phyloP scores from a whole-genome alignment of 2,888 invertebrate species.

The Palloptera scutellata region DNA sequence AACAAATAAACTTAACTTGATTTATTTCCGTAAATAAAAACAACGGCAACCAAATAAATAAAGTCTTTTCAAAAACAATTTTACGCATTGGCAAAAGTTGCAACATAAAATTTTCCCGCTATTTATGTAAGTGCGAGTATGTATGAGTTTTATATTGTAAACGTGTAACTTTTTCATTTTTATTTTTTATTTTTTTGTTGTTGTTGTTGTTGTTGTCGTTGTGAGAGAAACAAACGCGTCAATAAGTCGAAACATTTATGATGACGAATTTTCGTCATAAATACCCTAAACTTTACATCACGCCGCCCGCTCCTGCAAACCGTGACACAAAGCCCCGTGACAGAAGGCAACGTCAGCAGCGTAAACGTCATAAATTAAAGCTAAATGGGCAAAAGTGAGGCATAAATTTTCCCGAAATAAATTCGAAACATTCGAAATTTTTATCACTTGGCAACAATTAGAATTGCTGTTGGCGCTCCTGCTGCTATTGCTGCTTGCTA shows the following conservation, averaged over 20 bases:
- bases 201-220: not conserved
- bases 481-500: no score
- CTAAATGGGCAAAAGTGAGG: conserved; percentile 20
- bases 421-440: not conserved
- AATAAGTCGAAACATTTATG: conserved; percentile 14
- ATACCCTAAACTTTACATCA: no score
- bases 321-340: no score
- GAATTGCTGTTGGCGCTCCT: not conserved
- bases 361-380: conserved; percentile 21
- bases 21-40: conserved; percentile 6
- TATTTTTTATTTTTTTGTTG: no score
- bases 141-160: not conserved
- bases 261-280: no score
- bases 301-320: no score
- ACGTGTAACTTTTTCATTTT: no score
- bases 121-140: not conserved
- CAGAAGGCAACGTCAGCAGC: no score
- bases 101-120: conserved; percentile 25
- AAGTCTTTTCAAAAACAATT: not conserved
- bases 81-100: conserved; percentile 14
- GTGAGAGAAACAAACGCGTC: not conserved
- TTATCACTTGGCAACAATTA: conserved; percentile 17
- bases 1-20: conserved; percentile 16
- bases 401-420: conserved; percentile 18
- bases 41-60: not conserved